Evolutionary conservation across 1,140 invertebrate species (phyloP).

Genomic region (Aphaenogaster ashmeadi): DNA sequence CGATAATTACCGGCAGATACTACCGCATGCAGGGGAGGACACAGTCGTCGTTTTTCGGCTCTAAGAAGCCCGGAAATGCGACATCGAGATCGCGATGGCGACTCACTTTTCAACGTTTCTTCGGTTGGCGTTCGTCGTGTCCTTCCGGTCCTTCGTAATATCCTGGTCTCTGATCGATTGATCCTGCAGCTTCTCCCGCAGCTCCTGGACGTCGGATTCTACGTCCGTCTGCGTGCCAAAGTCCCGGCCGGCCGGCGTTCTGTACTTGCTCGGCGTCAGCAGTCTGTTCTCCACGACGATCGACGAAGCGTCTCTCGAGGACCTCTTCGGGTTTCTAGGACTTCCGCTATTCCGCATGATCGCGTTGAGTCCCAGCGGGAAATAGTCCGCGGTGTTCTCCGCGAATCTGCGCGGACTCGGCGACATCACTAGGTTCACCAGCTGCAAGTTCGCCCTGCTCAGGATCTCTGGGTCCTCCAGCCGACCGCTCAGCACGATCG

Average conservation of each 20-base stretch:
- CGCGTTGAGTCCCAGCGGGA: conserved; percentile 79
- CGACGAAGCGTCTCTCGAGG: conserved; percentile 65
- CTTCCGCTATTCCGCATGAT: conserved; percentile 73
- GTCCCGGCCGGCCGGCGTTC: conserved; percentile 87
- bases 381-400: conserved; percentile 74
- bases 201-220: conserved; percentile 79
- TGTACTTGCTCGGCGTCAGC: conserved; percentile 90
- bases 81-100: conserved; percentile 33
- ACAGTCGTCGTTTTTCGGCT: conserved; percentile 25
- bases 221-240: conserved; percentile 91
- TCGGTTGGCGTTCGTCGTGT: conserved; percentile 77
- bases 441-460: conserved; percentile 77
- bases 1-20: conserved; percentile 58
- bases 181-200: conserved; percentile 72
- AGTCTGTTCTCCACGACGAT: conserved; percentile 86
- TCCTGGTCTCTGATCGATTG: conserved; percentile 68
- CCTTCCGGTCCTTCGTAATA: conserved; percentile 79
- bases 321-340: conserved; percentile 69
- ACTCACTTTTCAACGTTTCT: conserved; percentile 83
- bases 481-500: conserved; percentile 83
- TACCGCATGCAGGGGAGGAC: conserved; percentile 53
- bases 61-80: conserved; percentile 40
- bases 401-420: conserved; percentile 68
- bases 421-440: conserved; percentile 82
- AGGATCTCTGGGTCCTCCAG: conserved; percentile 82